Conservation (phyloP, 92 coral and sea anemone genomes). For the Phenganax marumi region DNA sequence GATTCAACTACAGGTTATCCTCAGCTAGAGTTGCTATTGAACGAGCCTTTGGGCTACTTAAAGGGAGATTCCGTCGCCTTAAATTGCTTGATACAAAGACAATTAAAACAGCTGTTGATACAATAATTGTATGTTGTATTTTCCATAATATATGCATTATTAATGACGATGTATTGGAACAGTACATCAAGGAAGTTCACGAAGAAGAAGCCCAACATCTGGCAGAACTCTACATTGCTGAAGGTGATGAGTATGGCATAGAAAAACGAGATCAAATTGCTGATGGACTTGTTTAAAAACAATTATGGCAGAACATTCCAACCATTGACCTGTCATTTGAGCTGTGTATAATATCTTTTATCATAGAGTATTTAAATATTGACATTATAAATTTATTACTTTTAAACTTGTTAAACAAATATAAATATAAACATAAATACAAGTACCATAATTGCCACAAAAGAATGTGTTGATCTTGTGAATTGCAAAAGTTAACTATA, state of each 20-base stretch:
- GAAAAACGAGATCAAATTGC: background rate
- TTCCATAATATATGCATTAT: conserved; percentile 65
- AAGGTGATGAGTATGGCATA: background rate
- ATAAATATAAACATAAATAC: background rate
- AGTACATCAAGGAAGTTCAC: background rate
- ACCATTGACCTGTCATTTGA: too few species aligned
- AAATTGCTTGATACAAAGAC: conserved; percentile 49
- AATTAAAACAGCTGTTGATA: conserved; percentile 49
- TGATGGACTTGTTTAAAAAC: background rate
- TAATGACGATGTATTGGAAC: conserved; percentile 14
- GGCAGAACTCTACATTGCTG: background rate
- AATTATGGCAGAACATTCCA: background rate
- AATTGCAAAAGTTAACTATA: background rate
- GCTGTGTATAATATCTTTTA: too few species aligned
- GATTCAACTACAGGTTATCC: conserved; percentile 54
- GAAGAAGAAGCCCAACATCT: background rate
- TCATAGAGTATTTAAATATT: too few species aligned
- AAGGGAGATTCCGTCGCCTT: conserved; percentile 59
- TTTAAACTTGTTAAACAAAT: background rate
- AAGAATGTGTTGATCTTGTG: background rate
- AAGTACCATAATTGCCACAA: background rate
- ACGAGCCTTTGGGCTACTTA: conserved; percentile 54
- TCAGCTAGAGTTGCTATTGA: conserved; percentile 50
- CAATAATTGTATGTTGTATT: conserved; percentile 63
- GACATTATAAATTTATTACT: background rate